Percentiles rank a stretch among this genome's conserved stretches.
phyloP scores from a whole-genome alignment of 2,888 invertebrate genomes.

The Odiellus spinosus region DNA sequence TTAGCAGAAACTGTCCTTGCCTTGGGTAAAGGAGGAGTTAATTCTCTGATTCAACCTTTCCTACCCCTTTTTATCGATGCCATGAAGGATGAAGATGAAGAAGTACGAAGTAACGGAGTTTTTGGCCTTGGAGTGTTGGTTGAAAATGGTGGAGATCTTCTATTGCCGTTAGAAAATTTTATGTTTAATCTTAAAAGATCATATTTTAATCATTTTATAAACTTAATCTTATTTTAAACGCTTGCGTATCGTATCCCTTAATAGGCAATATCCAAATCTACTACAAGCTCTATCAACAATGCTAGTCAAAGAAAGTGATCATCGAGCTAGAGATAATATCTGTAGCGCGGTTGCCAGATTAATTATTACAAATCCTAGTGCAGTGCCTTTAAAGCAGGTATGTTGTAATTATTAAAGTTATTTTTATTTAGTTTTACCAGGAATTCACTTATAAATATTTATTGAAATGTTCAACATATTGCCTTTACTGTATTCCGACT shows the following conservation, averaged over 20 bases:
- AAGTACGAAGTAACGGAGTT: conserved; percentile 58
- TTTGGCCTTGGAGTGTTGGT: conserved; percentile 59
- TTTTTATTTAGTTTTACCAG: no score
- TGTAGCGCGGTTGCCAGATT: conserved; percentile 59
- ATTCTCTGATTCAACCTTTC: conserved; percentile 42
- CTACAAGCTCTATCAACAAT: conserved; percentile 47
- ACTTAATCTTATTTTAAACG: not conserved
- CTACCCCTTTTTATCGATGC: conserved; percentile 46
- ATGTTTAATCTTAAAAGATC: conserved; percentile 9
- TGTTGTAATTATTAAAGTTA: conserved; percentile 12
- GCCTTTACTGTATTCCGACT: no score
- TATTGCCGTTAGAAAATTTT: conserved; percentile 28
- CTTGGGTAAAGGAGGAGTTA: conserved; percentile 33
- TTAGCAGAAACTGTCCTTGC: conserved; percentile 53
- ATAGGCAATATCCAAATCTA: conserved; percentile 46
- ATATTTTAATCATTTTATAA: not conserved
- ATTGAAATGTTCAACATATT: no score
- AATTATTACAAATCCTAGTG: conserved; percentile 44
- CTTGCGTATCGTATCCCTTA: not conserved
- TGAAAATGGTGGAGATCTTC: conserved; percentile 38
- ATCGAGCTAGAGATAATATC: conserved; percentile 54
- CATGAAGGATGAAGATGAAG: conserved; percentile 45
- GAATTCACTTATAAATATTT: no score
- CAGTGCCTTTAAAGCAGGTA: conserved; percentile 52
- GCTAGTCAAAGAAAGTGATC: conserved; percentile 45